Evolutionary conservation across 2,113 vertebrate species (phyloP).

Genomic region (Danio rerio): DNA sequence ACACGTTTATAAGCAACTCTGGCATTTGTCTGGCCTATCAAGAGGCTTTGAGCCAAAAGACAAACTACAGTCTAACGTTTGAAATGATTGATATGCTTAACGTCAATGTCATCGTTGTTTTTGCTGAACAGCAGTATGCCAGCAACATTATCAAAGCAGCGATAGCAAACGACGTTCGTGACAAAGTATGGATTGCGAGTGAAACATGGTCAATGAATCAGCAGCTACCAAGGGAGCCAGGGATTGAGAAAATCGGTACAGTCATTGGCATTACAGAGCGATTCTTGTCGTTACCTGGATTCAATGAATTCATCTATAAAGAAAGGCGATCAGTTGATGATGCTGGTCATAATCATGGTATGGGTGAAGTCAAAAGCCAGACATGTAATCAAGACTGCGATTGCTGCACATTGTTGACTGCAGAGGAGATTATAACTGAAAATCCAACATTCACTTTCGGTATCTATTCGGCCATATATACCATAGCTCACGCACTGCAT

Average conservation of each 20-base stretch:
- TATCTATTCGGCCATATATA: constrained; percentile 76
- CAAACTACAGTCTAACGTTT: constrained; percentile 59
- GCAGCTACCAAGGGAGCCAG: constrained; percentile 60
- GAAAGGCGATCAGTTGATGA: not conserved
- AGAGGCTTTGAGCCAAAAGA: constrained; percentile 42
- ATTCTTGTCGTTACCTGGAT: constrained; percentile 62
- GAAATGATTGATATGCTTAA: constrained; percentile 63
- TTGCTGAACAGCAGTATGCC: constrained; percentile 43
- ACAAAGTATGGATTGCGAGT: constrained; percentile 83
- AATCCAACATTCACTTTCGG: constrained; percentile 70
- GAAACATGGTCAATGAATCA: constrained; percentile 79
- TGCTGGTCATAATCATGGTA: not conserved
- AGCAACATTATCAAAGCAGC: constrained; percentile 71
- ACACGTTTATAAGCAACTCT: constrained; percentile 45
- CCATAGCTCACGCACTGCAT: constrained; percentile 80
- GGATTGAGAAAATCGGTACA: constrained; percentile 71
- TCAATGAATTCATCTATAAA: constrained; percentile 67
- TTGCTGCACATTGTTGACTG: constrained; percentile 32
- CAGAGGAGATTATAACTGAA: not conserved
- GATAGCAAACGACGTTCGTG: constrained; percentile 71
- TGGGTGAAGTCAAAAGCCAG: not conserved
- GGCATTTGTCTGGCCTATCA: constrained; percentile 78
- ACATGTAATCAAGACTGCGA: constrained; percentile 74
- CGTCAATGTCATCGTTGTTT: constrained; percentile 67
- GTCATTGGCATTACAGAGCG: constrained; percentile 79